Base-by-base conservation (phyloP, 2,888 invertebrate genomes). In the Emmelina monodactyla region DNA sequence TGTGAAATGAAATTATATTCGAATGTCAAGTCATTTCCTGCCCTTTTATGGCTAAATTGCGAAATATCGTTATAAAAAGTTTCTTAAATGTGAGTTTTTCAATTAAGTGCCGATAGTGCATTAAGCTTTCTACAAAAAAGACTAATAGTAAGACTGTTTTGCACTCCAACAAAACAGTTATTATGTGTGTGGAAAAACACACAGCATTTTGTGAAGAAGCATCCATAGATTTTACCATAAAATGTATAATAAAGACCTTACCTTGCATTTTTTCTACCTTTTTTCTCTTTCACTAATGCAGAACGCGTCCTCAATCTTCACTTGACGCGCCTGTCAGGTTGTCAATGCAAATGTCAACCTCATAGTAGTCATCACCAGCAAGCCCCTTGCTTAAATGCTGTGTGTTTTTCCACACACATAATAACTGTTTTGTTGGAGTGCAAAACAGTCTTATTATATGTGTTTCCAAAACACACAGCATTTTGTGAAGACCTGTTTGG, bases 1-100 rank as follows among this genome's bases (percentile, higher is more conserved):
- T 66, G 75, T 72, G 63, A 71, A 71, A 62, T 57, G 55, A 3
- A 61, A 62, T 66, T 65, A 62, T 48, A 58, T 54, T 55, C 49
- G 48, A 49, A 53, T 45, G 51, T 52, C 49, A 45, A 54, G 47
- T 55, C 53, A 55, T 50, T 60, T 64, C 59, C 59, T 25, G 25
- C 6, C n/a, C 25, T 25, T 25, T 25, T 3, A 7, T 7, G 6
- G 25, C 9, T 10, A n/a, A n/a, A n/a, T n/a, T n/a, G n/a, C n/a
- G n/a, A n/a, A n/a, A n/a, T n/a, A n/a, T n/a, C n/a, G n/a, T n/a
- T n/a, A n/a, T n/a, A n/a, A n/a, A n/a, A n/a, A n/a, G n/a, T n/a
- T n/a, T n/a, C n/a, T n/a, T n/a, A n/a, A n/a, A n/a, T n/a, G n/a
- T n/a, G n/a, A n/a, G n/a, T n/a, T n/a, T n/a, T n/a, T n/a, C n/a